Evolutionary conservation across 1,140 invertebrate genomes (phyloP).

Genomic region (Phymorhynchus buccinoides): DNA sequence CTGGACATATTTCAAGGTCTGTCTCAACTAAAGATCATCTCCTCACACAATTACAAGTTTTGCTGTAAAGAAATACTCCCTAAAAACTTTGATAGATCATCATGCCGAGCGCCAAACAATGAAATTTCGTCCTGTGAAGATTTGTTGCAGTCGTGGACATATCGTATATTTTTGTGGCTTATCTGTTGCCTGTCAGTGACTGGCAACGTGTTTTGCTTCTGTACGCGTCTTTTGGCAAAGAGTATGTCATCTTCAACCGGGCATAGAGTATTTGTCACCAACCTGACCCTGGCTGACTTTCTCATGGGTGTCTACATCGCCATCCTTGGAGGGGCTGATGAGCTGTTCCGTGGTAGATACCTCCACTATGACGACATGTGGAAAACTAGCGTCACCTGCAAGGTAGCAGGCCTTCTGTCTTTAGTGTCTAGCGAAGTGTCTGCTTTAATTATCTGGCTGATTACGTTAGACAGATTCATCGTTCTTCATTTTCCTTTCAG

Average conservation of each 20-base stretch:
- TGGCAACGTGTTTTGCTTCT: slow-evolving; percentile 49
- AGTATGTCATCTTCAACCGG: slow-evolving; percentile 38
- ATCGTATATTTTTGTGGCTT: slow-evolving; percentile 47
- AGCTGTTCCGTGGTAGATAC: slow-evolving; percentile 54
- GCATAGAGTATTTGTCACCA: slow-evolving; percentile 48
- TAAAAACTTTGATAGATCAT: slow-evolving; percentile 12
- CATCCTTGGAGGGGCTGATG: slow-evolving; percentile 58
- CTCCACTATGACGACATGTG: slow-evolving; percentile 50
- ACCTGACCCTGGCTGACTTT: slow-evolving; percentile 60
- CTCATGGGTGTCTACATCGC: slow-evolving; percentile 63
- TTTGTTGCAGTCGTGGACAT: slow-evolving; percentile 38
- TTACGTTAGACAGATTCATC: slow-evolving; percentile 21
- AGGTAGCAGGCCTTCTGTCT: slow-evolving; percentile 56
- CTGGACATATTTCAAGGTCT: too few species aligned
- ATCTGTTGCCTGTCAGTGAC: slow-evolving; percentile 40
- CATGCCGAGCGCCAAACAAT: slow-evolving; percentile 42
- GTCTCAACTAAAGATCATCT: slow-evolving; percentile 37
- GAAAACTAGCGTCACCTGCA: slow-evolving; percentile 51
- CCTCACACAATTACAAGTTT: slow-evolving; percentile 41
- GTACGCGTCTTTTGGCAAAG: slow-evolving; percentile 18
- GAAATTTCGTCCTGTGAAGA: slow-evolving; percentile 52
- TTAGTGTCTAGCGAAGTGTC: slow-evolving; percentile 45
- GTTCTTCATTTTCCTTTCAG: slow-evolving; percentile 60
- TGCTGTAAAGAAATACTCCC: slow-evolving; percentile 46
- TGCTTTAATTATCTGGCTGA: too few species aligned